A percentile compares a stretch with the other conserved stretches of the same genome.
Conservation (phyloP, 2,113 vertebrate genomes). For the Bungarus multicinctus region DNA sequence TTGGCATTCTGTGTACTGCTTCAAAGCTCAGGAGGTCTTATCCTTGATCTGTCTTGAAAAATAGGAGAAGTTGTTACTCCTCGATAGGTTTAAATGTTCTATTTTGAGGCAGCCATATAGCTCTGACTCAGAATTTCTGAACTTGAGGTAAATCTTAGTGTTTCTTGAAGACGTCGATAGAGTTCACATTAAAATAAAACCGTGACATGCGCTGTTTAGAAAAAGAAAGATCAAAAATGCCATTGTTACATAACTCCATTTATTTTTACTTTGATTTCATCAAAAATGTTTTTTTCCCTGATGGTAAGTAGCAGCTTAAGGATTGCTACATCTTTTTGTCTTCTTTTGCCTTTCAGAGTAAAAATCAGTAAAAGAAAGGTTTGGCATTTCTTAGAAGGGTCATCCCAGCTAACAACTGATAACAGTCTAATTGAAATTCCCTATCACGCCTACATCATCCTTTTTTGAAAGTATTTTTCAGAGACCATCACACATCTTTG, state of each 20-base stretch:
- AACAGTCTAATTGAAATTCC: neutral
- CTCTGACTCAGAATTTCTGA: neutral
- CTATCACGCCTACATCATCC: neutral
- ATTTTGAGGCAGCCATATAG: neutral
- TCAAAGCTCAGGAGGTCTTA: neutral
- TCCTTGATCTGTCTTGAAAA: neutral
- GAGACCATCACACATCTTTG: neutral
- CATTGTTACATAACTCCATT: neutral
- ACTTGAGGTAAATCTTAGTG: neutral
- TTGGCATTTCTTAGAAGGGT: neutral
- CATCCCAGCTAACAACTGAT: neutral
- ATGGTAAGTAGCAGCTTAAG: neutral
- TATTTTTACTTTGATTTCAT: neutral
- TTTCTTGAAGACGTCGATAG: neutral
- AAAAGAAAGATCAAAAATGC: neutral
- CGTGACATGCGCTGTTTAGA: neutral
- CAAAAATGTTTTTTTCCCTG: neutral
- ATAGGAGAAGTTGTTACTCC: neutral
- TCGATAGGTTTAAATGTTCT: neutral
- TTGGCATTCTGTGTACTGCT: neutral
- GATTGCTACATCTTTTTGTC: neutral
- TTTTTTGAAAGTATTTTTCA: neutral
- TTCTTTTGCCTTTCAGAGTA: neutral
- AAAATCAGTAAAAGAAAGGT: neutral
- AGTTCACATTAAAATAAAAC: neutral